Evolutionary conservation across 1,140 invertebrate genomes (phyloP), one percentile per base, ranked within the genome.

Genomic region (Polyergus mexicanus): DNA sequence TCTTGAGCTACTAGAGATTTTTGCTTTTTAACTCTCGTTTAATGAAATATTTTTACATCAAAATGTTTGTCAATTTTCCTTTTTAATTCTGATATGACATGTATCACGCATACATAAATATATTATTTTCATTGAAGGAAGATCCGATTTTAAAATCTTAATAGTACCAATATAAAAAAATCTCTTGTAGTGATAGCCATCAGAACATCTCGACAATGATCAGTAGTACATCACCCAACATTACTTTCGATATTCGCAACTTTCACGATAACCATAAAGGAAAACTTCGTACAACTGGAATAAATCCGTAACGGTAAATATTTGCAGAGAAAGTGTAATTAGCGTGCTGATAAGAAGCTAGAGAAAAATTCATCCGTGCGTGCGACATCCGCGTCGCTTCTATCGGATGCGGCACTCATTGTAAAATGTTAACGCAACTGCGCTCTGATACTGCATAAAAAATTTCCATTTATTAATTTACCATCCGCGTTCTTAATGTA

Each of bases 241-340:
- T 81, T 72, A 62, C 68, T 83, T 74, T 72, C 56, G 78, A 16
- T 51, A 83, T 62, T 62, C 78, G 68, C 56, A 28, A 83, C 78
- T 83, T 83, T 83, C 78, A 83, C 68, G 54, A 74, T 60, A 60
- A 72, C 35, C 66, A 28, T 80, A 51, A 3, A n/a, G 38, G 58
- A 83, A 83, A 83, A 83, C 54, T 74, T 74, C 35, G 28, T 38
- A 60, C 56, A 58, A 83, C 13, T 72, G 68, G 78, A 71, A 81
- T 66, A 66, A 13, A 54, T 60, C 19, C 38, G 66, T 28, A 74
- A 62, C 68, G 38, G 68, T 19, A 83, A 83, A 83, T 83, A 72
- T 72, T 74, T 83, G 35, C 13, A 7, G 78, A 72, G 78, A 83
- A 83, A 83, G 78, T 38, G 78, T 74, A 83, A 72, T 83, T 74